A percentile compares a stretch with the other conserved stretches of the same genome.
These are phyloP conservation scores for Drosophila setosimentum DNA, from an alignment of 2,888 invertebrate species.

Conservation along the genomic window DNA sequence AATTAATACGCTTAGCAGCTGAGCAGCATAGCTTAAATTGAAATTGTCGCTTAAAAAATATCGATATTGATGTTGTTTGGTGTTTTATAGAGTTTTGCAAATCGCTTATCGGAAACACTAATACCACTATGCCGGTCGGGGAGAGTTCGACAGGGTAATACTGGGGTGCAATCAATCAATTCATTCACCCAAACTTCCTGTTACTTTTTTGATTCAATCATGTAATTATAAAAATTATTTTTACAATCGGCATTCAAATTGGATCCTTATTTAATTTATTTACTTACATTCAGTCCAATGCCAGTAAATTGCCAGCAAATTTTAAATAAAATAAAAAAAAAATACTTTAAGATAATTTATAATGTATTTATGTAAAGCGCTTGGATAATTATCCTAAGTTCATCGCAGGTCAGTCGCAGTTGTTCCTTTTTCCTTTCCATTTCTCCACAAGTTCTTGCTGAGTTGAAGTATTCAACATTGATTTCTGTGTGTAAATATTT, in stretches of 20 bases:
- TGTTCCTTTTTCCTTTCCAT: neutral
- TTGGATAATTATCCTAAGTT: neutral
- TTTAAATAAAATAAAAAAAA: neutral
- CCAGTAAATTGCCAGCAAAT: neutral
- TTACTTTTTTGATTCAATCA: neutral
- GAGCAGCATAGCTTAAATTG: slow-evolving; percentile 6
- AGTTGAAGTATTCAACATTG: neutral
- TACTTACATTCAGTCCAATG: neutral
- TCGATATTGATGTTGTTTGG: slow-evolving; percentile 11
- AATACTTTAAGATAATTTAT: neutral
- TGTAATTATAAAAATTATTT: neutral
- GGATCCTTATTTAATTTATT: neutral
- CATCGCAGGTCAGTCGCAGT: neutral
- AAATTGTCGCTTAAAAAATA: neutral
- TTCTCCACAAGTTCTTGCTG: neutral
- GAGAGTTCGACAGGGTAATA: neutral
- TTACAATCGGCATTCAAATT: neutral
- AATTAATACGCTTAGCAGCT: slow-evolving; percentile 9
- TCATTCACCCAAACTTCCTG: neutral
- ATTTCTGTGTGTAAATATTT: neutral
- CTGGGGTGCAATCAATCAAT: neutral
- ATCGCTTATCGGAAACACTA: neutral
- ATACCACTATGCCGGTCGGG: neutral
- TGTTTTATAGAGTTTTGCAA: neutral
- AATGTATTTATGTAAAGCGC: neutral